Conservation (phyloP, 2,113 vertebrate species). For the Micromys minutus region DNA sequence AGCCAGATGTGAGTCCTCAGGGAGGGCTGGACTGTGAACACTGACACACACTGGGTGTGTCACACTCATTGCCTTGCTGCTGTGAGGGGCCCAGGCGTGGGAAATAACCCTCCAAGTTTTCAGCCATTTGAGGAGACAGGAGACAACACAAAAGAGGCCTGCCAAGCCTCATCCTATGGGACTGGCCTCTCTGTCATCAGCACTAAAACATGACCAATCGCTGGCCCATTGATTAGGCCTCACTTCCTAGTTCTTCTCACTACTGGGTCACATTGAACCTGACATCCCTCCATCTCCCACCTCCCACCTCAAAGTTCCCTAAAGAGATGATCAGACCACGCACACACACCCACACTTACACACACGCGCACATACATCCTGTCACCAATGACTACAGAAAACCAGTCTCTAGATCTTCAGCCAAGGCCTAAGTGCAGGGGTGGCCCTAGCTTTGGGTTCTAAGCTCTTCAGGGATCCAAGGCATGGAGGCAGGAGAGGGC, state of each 20-base stretch:
- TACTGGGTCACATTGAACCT: not conserved
- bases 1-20: not conserved
- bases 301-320: constrained; percentile 25
- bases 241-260: not conserved
- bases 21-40: constrained; percentile 76
- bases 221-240: not conserved
- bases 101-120: not conserved
- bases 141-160: not conserved
- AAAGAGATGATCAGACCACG: constrained; percentile 28
- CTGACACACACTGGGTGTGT: constrained; percentile 79
- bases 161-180: not conserved
- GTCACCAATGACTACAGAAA: constrained; percentile 34
- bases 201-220: not conserved
- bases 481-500: not conserved
- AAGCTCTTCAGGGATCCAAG: not conserved
- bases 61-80: constrained; percentile 51
- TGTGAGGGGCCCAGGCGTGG: not conserved
- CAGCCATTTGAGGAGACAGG: not conserved
- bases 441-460: not conserved
- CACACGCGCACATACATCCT: not conserved
- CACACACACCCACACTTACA: constrained; percentile 46
- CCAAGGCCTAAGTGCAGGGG: not conserved
- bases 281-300: not conserved
- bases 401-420: not conserved
- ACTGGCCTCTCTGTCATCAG: rapidly evolving